Evolutionary conservation across 2,888 invertebrate genomes (phyloP), one percentile per base, ranked within the genome.

Genomic region (Acronicta aceris): DNA sequence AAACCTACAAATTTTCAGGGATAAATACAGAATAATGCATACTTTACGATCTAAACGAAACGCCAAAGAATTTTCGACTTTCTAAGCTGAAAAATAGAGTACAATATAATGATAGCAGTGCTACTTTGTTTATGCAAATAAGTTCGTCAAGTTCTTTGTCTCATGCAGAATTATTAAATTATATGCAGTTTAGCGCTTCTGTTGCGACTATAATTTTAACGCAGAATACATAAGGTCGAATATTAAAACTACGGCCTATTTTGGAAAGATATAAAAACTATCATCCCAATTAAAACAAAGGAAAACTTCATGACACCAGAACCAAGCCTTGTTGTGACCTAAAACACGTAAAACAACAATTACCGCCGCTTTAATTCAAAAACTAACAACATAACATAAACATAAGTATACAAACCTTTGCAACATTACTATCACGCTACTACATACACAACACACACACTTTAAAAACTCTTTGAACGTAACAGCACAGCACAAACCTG

Each of bases 291-390:
- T 7, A 21, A 42, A 38, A 51, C 46, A 61, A 55, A 65, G 41
- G 16, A 64, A 64, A 57, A 21, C 9, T 55, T 46, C 1, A 16
- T 5, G 48, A 45, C 17, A 15, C 0, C 9, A 10, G n/a, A 58
- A 52, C 53, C 52, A 62, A 66, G 51, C 59, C 59, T 65, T 46
- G 3, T 65, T 46, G 3, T 68, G 67, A 76, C 74, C 66, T 62
- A 63, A 68, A 74, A 74, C 74, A 77, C 64, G 68, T 33, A 40
- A 71, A 67, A 67, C 49, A 45, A 48, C 45, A 67, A 74, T 71
- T 68, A 72, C 7, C 47, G 17, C 43, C 50, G 48, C 9, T 51
- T 65, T 30, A 36, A 45, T 46, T 52, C 9, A 43, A 47, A 63
- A 68, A 68, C 21, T 43, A 59, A 49, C 41, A 59, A 10, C 41